Conservation (phyloP, 92 coral and sea anemone species). For the Plumapathes pennacea region DNA sequence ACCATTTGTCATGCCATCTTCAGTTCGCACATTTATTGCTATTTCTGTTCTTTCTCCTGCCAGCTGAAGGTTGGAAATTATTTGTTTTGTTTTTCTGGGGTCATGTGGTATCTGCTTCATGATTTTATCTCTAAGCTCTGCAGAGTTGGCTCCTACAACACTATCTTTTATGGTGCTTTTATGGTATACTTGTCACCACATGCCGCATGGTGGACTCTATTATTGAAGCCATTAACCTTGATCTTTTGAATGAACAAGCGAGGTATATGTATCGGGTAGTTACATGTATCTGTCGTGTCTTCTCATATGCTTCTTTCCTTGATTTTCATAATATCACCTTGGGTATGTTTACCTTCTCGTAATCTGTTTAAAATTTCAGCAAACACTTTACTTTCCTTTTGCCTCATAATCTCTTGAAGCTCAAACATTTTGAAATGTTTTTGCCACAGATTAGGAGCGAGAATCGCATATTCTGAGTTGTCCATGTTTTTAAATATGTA, state of each 20-base stretch:
- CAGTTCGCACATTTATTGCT: slow-evolving; percentile 41
- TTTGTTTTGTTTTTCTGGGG: slow-evolving; percentile 18
- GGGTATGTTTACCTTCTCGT: slow-evolving; percentile 42
- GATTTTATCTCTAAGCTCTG: slow-evolving; percentile 28
- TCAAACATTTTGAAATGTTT: slow-evolving; percentile 42
- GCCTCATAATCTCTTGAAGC: slow-evolving; percentile 37
- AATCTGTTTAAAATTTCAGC: slow-evolving; percentile 47
- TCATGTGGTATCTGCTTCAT: slow-evolving; percentile 22
- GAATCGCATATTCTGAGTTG: slow-evolving; percentile 37
- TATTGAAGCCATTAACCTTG: slow-evolving; percentile 25
- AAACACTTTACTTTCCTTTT: slow-evolving; percentile 33
- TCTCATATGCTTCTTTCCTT: slow-evolving; percentile 12
- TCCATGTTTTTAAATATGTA: slow-evolving; percentile 58
- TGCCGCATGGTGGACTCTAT: slow-evolving; percentile 21
- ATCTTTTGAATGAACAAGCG: slow-evolving; percentile 23
- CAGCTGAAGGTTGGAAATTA: slow-evolving; percentile 8
- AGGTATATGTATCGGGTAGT: slow-evolving; percentile 20
- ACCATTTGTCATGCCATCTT: slow-evolving; percentile 18
- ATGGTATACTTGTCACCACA: slow-evolving; percentile 19
- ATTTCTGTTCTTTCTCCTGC: slow-evolving; percentile 35
- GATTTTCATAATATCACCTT: slow-evolving; percentile 15
- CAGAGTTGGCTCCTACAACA: slow-evolving; percentile 16
- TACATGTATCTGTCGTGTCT: background rate
- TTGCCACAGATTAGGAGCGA: slow-evolving; percentile 32
- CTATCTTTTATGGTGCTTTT: slow-evolving; percentile 30